Conservation (phyloP, 2,113 vertebrate species). For the Xyliphius kryptos region DNA sequence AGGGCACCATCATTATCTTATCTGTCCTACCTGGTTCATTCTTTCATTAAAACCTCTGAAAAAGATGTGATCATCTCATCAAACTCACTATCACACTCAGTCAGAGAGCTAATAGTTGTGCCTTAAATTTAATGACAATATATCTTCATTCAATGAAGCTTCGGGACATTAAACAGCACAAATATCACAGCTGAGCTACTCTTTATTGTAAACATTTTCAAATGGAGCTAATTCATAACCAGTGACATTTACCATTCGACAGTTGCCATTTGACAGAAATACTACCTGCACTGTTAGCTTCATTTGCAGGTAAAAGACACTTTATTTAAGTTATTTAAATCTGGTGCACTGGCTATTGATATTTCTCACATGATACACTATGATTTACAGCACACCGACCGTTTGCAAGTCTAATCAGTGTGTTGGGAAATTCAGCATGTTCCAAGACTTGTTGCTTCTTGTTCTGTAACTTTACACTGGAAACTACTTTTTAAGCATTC, state of each 20-base stretch:
- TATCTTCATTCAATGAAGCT: neutral
- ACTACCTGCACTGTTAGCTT: neutral
- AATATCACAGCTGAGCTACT: neutral
- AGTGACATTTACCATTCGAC: neutral
- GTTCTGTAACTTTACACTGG: neutral
- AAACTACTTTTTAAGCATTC: slow-evolving; percentile 3
- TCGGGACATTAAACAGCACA: neutral
- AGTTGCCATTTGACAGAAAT: neutral
- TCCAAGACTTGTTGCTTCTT: neutral
- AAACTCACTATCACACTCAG: too few relatives aligned
- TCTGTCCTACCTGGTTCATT: too few relatives aligned
- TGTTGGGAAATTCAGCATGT: neutral
- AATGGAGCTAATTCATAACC: slow-evolving; percentile 1
- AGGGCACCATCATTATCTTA: too few relatives aligned
- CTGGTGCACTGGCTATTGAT: neutral
- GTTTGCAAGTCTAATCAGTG: neutral
- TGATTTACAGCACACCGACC: neutral
- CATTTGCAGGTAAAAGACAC: neutral
- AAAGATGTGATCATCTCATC: too few relatives aligned
- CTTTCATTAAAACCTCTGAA: too few relatives aligned
- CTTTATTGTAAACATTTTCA: neutral
- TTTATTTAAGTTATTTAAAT: neutral
- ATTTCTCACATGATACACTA: neutral
- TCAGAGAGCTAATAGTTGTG: too few relatives aligned
- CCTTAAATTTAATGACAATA: too few relatives aligned